phyloP scores from a whole-genome alignment of 2,888 invertebrate genomes.

The Amiota mariae region DNA sequence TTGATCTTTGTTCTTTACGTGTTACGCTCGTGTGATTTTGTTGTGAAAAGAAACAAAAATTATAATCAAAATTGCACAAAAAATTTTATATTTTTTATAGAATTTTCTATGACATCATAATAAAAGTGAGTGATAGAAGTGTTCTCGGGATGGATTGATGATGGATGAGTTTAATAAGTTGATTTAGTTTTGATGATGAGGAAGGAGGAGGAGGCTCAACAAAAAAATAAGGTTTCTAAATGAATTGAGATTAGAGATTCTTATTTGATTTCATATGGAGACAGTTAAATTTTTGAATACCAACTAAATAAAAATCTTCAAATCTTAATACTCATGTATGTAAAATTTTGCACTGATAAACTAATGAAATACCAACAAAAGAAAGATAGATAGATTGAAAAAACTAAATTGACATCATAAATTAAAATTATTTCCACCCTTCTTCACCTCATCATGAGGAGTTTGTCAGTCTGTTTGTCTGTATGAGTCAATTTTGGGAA shows the following conservation, averaged over 20 bases:
- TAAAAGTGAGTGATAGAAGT: neutral
- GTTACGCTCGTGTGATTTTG: conserved; percentile 62
- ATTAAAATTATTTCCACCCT: conserved; percentile 73
- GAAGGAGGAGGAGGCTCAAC: too few relatives aligned
- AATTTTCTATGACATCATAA: neutral
- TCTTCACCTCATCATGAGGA: conserved; percentile 66
- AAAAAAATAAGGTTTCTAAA: too few relatives aligned
- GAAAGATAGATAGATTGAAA: neutral
- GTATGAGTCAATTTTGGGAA: neutral
- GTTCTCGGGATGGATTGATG: conserved; percentile 55
- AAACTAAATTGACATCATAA: conserved; percentile 71
- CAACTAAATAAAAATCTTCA: too few relatives aligned
- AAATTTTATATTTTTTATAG: conserved; percentile 48
- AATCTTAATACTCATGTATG: conserved; percentile 43
- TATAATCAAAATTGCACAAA: conserved; percentile 46
- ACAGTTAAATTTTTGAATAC: too few relatives aligned
- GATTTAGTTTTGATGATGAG: too few relatives aligned
- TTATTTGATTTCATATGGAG: too few relatives aligned
- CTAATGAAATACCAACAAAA: conserved; percentile 46
- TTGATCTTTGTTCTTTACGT: conserved; percentile 25
- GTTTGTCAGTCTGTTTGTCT: neutral
- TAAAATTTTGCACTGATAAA: conserved; percentile 44
- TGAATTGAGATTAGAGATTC: too few relatives aligned
- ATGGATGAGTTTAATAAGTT: conserved; percentile 39
- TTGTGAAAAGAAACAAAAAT: conserved; percentile 40